A percentile compares a stretch with the other conserved stretches of the same genome.
Evolutionary conservation across 2,113 vertebrate genomes (phyloP).

Genomic region (Sialia sialis): DNA sequence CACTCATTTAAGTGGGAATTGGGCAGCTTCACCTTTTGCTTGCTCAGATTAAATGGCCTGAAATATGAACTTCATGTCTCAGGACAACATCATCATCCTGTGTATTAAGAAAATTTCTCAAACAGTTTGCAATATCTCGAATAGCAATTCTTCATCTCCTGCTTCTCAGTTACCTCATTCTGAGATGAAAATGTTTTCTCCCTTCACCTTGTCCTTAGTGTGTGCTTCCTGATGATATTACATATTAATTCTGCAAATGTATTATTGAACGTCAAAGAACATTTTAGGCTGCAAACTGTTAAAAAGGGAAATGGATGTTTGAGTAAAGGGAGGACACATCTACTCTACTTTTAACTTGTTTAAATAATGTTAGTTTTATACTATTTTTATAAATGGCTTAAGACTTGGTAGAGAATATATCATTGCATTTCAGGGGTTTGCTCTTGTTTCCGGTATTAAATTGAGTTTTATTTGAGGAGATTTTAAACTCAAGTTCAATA

Average conservation of each 20-base stretch:
- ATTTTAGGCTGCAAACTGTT: neutral
- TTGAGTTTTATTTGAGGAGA: neutral
- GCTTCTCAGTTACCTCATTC: neutral
- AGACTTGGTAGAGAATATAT: neutral
- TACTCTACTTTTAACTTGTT: neutral
- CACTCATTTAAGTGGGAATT: neutral
- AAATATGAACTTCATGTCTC: neutral
- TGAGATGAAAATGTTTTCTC: neutral
- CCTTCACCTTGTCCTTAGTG: neutral
- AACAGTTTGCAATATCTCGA: neutral
- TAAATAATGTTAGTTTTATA: neutral
- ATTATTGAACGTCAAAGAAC: constrained; percentile 8
- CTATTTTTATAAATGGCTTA: neutral
- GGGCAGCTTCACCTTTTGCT: neutral
- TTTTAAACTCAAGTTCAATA: neutral
- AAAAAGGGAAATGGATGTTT: neutral
- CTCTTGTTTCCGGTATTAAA: neutral
- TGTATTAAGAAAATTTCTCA: neutral
- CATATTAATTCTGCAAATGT: constrained; percentile 15
- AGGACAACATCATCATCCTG: neutral
- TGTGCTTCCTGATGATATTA: neutral
- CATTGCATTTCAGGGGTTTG: neutral
- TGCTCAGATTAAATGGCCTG: neutral
- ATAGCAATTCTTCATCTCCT: neutral
- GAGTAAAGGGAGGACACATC: neutral